Evolutionary conservation across 2,797 vertebrate species (phyloP).

Genomic region (Botia almorhae): DNA sequence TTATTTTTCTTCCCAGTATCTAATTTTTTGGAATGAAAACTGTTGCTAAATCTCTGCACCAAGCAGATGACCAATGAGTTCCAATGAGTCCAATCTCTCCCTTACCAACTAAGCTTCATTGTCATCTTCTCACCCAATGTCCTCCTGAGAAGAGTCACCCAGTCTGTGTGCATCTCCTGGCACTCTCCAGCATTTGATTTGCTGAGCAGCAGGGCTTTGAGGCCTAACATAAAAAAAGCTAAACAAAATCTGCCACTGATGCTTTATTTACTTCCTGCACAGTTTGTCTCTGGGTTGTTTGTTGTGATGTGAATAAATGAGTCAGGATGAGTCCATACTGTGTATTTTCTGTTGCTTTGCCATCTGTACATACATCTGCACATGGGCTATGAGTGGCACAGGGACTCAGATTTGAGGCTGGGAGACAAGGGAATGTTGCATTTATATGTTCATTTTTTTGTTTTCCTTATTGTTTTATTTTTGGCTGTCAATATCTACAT

Average conservation of each 20-base stretch:
- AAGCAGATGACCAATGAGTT: neutral
- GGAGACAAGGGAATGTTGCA: neutral
- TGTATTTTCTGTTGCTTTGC: constrained; percentile 46
- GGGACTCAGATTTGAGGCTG: neutral
- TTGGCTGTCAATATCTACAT: constrained; percentile 2
- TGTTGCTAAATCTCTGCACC: neutral
- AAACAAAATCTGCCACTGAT: constrained; percentile 52
- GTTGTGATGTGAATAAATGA: constrained; percentile 57
- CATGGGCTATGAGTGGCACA: constrained; percentile 13
- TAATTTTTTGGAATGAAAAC: neutral
- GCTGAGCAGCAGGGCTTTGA: constrained; percentile 50
- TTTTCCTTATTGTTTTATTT: constrained; percentile 8
- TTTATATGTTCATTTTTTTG: neutral
- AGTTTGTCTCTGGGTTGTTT: constrained; percentile 57
- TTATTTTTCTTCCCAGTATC: neutral
- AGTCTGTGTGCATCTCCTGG: neutral
- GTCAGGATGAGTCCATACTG: constrained; percentile 54
- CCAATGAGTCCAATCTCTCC: neutral
- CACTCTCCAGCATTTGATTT: constrained; percentile 1
- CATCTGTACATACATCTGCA: constrained; percentile 41
- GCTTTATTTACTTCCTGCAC: constrained; percentile 54
- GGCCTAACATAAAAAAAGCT: constrained; percentile 50
- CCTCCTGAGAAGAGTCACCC: neutral
- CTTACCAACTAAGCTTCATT: neutral
- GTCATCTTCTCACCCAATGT: neutral